Evolutionary conservation across 2,888 invertebrate genomes (phyloP), one percentile per base, ranked within the genome.

Genomic region (Crepidodera aurea): DNA sequence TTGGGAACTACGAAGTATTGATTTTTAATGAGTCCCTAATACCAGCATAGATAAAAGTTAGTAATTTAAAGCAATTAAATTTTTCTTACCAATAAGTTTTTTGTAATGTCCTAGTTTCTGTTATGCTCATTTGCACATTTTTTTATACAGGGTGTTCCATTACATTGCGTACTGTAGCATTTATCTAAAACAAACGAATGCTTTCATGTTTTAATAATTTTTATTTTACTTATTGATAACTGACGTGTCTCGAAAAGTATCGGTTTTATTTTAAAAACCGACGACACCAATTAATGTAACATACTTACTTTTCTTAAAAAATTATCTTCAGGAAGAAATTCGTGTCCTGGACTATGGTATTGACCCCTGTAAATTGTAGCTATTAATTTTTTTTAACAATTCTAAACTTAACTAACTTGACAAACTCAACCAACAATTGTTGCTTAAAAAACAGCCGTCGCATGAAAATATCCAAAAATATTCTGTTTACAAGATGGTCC

Each of bases 311-410:
- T 48, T 13, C 1, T n/a, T 46, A 25, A 4, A 15, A 18, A 12
- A 13, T 25, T 25, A n/a, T 46, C 27, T 25, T 48, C 15, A 10
- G 27, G 48, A 6, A 48, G 16, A 15, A 44, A 25, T 27, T 48
- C 48, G 27, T 44, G 44, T 27, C 29, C 27, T 48, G 48, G 6
- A 13, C 27, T 27, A 7, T 4, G 25, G 12, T 48, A 48, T 22
- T 46, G 48, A 27, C 13, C 27, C 48, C 48, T 48, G 48, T 27
- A 48, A 48, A 48, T 27, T 48, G 25, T 27, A 48, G 25, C 15
- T 19, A 48, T 48, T 48, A 27, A 48, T 48, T 48, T 27, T 42
- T 18, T 10, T 48, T 48, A 8, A 25, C 25, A 48, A n/a, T 12
- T 25, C 10, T 15, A 27, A 48, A 48, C 29, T 48, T 27, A 48